Conservation (phyloP, 1,140 invertebrate genomes). For the Fopius arisanus region DNA sequence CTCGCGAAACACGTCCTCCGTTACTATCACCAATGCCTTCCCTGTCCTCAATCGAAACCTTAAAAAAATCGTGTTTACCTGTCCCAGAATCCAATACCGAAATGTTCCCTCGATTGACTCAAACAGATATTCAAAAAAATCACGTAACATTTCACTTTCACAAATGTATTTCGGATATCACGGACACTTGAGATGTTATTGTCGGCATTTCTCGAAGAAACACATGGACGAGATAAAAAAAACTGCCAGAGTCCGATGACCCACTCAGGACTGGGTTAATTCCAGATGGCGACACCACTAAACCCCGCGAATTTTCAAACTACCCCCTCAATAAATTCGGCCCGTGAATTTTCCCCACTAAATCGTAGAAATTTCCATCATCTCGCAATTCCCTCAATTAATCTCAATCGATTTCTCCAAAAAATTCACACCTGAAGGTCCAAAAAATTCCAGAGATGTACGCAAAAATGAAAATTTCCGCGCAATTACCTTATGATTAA, state of each 20-base stretch:
- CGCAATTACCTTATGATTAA: too few species aligned
- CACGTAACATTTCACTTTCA: conserved; percentile 42
- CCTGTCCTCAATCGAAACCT: neutral
- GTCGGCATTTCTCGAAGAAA: neutral
- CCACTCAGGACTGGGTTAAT: neutral
- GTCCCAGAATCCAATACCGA: conserved; percentile 32
- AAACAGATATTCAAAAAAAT: conserved; percentile 37
- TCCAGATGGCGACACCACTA: neutral
- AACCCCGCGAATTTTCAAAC: neutral
- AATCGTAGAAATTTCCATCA: too few species aligned
- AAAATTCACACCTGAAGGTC: too few species aligned
- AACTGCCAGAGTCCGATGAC: neutral
- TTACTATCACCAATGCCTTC: too few species aligned
- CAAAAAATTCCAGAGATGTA: too few species aligned
- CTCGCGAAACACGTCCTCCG: neutral
- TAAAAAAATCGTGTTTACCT: conserved; percentile 38
- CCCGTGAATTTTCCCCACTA: too few species aligned
- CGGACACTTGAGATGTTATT: neutral
- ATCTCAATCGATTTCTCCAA: too few species aligned
- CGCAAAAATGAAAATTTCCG: too few species aligned
- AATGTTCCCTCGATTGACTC: conserved; percentile 30
- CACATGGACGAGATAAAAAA: neutral
- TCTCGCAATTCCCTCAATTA: too few species aligned
- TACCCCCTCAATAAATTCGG: too few species aligned
- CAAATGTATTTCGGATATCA: neutral